Evolutionary conservation across 2,888 invertebrate species (phyloP).

Genomic region (Caenorhabditis macrosperma): DNA sequence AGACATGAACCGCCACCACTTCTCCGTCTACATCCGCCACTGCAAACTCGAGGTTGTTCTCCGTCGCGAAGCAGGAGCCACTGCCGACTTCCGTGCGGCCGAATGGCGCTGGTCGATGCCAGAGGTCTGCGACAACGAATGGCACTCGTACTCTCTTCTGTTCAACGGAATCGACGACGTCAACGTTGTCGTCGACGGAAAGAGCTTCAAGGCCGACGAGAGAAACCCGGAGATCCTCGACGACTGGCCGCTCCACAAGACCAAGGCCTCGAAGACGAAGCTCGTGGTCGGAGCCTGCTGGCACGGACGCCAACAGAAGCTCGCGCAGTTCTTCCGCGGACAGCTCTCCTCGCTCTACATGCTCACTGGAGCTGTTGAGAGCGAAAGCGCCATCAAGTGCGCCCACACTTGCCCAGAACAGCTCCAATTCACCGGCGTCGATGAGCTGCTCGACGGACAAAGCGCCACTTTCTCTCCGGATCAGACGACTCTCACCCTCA

Average conservation of each 20-base stretch:
- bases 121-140: constrained; percentile 92
- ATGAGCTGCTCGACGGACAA: constrained; percentile 87
- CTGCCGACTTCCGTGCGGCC: constrained; percentile 87
- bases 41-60: constrained; percentile 94
- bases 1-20: constrained; percentile 99
- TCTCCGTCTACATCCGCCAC: constrained; percentile 95
- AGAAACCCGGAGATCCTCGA: constrained; percentile 97
- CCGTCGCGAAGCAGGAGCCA: constrained; percentile 86
- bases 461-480: constrained; percentile 81
- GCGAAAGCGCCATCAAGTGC: constrained; percentile 87
- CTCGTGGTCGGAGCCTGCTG: constrained; percentile 97
- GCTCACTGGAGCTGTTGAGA: constrained; percentile 86
- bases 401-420: constrained; percentile 89
- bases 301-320: constrained; percentile 87
- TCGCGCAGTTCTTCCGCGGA: constrained; percentile 92
- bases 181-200: constrained; percentile 75
- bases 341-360: constrained; percentile 91
- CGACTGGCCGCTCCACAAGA: constrained; percentile 98
- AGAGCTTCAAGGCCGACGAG: constrained; percentile 82
- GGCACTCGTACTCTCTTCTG: constrained; percentile 97
- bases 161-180: constrained; percentile 89
- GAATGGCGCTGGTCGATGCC: constrained; percentile 99
- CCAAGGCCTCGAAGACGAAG: constrained; percentile 88
- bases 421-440: constrained; percentile 84
- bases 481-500: constrained; percentile 81